Base-by-base conservation (phyloP, 2,797 vertebrate genomes). In the Aphelocoma californica region DNA sequence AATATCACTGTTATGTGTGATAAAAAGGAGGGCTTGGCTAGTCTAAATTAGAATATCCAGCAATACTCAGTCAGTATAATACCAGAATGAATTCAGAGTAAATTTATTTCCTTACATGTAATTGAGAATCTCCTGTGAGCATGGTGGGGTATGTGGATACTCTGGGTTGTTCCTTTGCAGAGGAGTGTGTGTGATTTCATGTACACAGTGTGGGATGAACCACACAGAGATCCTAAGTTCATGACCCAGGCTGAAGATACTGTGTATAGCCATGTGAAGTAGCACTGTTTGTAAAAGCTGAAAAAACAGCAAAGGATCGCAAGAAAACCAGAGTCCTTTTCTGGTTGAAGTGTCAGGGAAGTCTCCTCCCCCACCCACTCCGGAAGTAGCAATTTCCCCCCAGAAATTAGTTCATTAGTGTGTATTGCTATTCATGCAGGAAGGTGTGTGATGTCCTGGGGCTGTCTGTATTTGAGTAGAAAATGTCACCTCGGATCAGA, bases 401-500 rank as follows among this genome's bases (percentile, higher is more conserved):
- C 67, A 57, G 84, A 75, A 85, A 81, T 93, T 65, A 93, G 84
- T 93, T 95, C 89, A 86, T 93, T 93, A 81, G 42, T 83, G 70
- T 92, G 78, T 92, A 48, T 90, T 91, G 85, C 69, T 95, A 5
- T 92, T 94, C 88, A 79, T 93, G 86, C 90, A 65, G 84, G 86
- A 82, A 86, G 91, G 92, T 93, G 69, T 93, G 91, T 69, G 86
- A n/a, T 86, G 91, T 86, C 81, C 88, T 21, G 50, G 31, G 66
- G 88, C 92, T 93, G 90, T 95, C 81, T 80, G 81, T 90, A 61
- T 94, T 91, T 95, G 92, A 91, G 89, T 78, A 93, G 88, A 40
- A 94, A 54, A 93, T 94, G 88, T 96, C 95, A 95, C 89, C 96
- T 97, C 70, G 2, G 78, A 95, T 97, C 90, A 95, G 81, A 79